Percentiles rank a stretch among this genome's conserved stretches.
phyloP scores from a whole-genome alignment of 2,113 vertebrate species.

The Harpagus bidentatus region DNA sequence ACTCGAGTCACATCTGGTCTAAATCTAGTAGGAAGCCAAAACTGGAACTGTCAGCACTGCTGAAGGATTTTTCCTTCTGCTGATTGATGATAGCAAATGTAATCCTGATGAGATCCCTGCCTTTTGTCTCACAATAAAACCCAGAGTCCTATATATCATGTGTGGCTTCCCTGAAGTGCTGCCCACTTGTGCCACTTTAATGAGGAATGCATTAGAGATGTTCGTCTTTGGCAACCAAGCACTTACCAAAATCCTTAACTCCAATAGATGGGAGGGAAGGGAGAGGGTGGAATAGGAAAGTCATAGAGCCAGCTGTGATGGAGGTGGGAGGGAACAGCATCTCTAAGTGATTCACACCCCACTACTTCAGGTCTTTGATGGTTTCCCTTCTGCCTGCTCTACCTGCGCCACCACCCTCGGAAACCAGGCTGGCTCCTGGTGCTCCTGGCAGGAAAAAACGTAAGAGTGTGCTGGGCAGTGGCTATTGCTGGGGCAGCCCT shows the following conservation, averaged over 20 bases:
- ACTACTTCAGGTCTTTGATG: neutral
- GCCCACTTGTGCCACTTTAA: neutral
- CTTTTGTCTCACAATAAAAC: neutral
- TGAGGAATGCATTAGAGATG: neutral
- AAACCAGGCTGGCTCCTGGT: neutral
- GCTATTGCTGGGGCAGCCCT: neutral
- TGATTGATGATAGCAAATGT: neutral
- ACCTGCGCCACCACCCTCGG: neutral
- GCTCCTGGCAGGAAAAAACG: neutral
- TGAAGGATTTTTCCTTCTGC: neutral
- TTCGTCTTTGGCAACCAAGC: neutral
- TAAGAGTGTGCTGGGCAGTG: neutral
- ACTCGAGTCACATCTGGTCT: neutral
- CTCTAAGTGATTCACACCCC: neutral
- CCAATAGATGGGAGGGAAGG: neutral
- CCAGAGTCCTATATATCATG: neutral
- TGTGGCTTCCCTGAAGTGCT: neutral
- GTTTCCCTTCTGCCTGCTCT: neutral
- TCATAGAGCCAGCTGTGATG: neutral
- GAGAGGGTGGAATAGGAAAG: neutral
- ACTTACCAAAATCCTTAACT: neutral
- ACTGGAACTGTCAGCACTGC: neutral
- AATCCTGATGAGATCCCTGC: neutral
- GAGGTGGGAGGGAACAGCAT: neutral
- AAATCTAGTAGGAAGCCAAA: constrained; percentile 1